Conservation (phyloP, 2,888 invertebrate genomes). For the Pyrgus malvae region DNA sequence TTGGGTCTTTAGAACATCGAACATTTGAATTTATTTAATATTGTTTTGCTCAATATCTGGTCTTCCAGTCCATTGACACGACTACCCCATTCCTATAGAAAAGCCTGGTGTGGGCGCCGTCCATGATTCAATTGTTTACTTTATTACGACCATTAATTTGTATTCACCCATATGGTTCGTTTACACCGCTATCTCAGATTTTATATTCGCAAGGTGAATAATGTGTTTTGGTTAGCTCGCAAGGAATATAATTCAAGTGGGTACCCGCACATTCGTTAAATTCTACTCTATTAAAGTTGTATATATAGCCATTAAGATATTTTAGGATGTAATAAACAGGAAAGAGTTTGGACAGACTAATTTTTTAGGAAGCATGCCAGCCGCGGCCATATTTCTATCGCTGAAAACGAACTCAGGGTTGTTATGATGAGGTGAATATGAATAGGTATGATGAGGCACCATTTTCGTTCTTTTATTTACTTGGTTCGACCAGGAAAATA, state of each 20-base stretch:
- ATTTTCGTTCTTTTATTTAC: too few species aligned
- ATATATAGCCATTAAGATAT: not conserved
- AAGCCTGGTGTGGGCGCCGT: conserved; percentile 41
- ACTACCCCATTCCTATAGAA: conserved; percentile 16
- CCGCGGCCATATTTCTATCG: not conserved
- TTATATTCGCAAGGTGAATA: conserved; percentile 39
- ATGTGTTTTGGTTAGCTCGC: conserved; percentile 36
- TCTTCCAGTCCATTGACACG: conserved; percentile 19
- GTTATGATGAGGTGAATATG: too few species aligned
- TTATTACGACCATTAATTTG: conserved; percentile 53
- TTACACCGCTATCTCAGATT: conserved; percentile 44
- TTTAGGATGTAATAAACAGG: not conserved
- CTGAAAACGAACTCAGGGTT: too few species aligned
- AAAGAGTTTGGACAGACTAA: not conserved
- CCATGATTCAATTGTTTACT: conserved; percentile 63
- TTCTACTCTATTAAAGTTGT: conserved; percentile 20
- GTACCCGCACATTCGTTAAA: conserved; percentile 11
- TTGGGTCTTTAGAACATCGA: too few species aligned
- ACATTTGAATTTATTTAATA: too few species aligned
- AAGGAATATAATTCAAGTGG: conserved; percentile 19
- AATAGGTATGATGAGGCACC: too few species aligned
- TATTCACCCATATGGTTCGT: conserved; percentile 52
- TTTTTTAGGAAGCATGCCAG: too few species aligned
- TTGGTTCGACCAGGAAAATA: too few species aligned
- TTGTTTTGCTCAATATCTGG: conserved; percentile 4